Percentiles rank a stretch among this genome's conserved stretches.
phyloP scores from a whole-genome alignment of 2,113 vertebrate species.

The Narcine bancroftii region DNA sequence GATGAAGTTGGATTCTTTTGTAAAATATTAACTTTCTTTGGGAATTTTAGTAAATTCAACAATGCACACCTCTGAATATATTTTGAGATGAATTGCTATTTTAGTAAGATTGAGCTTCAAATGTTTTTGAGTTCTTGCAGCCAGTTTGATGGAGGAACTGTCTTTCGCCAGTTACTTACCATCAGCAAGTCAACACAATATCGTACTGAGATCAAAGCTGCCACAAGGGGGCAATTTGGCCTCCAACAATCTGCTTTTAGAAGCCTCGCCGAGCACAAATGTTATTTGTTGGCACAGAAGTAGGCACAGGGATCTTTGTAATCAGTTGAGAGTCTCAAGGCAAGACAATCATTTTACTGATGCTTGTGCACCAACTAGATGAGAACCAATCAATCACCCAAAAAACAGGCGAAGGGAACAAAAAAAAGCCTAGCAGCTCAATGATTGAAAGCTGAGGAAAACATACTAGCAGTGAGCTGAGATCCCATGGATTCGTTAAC shows the following conservation, averaged over 20 bases:
- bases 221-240: conserved; percentile 49
- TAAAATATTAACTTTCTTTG: neutral
- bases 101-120: neutral
- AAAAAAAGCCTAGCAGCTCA: conserved; percentile 21
- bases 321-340: neutral
- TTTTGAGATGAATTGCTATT: neutral
- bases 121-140: neutral
- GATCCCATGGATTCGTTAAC: conserved; percentile 14
- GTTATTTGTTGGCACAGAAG: conserved; percentile 37
- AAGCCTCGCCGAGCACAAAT: conserved; percentile 38
- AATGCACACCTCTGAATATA: neutral
- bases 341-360: neutral
- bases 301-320: neutral
- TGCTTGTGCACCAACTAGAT: conserved; percentile 22
- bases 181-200: neutral
- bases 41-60: neutral
- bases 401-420: conserved; percentile 29
- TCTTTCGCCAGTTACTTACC: neutral
- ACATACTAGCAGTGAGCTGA: neutral
- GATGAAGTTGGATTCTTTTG: neutral
- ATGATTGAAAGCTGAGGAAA: conserved; percentile 38
- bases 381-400: conserved; percentile 31
- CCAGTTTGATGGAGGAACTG: neutral
- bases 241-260: conserved; percentile 40
- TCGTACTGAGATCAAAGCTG: conserved; percentile 22